These are phyloP conservation scores for Melanogrammus aeglefinus DNA, from an alignment of 2,797 vertebrate genomes.

Conservation along the genomic window DNA sequence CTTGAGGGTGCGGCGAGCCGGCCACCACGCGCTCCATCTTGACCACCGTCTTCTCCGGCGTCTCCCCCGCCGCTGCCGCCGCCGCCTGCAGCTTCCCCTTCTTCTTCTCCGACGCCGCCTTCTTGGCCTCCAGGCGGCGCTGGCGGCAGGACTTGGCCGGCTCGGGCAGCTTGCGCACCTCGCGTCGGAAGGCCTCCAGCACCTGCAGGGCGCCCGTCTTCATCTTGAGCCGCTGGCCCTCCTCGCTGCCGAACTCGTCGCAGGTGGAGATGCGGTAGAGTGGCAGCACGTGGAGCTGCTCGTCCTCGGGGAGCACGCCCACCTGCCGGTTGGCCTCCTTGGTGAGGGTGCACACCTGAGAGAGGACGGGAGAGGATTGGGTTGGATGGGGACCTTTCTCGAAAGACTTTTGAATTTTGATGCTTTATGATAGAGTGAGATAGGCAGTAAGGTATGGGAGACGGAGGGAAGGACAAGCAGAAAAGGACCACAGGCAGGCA, in stretches of 20 bases:
- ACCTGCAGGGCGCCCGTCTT: slow-evolving; percentile 89
- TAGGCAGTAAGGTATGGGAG: neutral
- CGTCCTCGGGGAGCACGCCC: slow-evolving; percentile 87
- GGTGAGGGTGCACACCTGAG: slow-evolving; percentile 94
- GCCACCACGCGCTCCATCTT: slow-evolving; percentile 61
- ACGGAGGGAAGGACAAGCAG: no score
- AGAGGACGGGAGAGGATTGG: neutral
- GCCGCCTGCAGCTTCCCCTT: slow-evolving; percentile 88
- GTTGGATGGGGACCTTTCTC: neutral
- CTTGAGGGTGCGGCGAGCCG: slow-evolving; percentile 61
- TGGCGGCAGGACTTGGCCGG: slow-evolving; percentile 96
- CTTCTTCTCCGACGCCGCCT: slow-evolving; percentile 90
- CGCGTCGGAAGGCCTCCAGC: slow-evolving; percentile 87
- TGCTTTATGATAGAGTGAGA: no score
- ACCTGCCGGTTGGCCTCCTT: slow-evolving; percentile 95
- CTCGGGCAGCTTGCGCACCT: slow-evolving; percentile 91
- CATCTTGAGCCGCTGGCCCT: slow-evolving; percentile 88
- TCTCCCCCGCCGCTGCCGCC: slow-evolving; percentile 77
- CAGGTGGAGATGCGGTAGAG: slow-evolving; percentile 88
- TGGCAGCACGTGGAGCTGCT: slow-evolving; percentile 95
- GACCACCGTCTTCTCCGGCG: slow-evolving; percentile 82
- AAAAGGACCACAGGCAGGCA: no score
- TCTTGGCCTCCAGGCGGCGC: slow-evolving; percentile 90
- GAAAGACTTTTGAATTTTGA: neutral
- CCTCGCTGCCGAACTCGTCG: slow-evolving; percentile 91